Base-by-base conservation (phyloP, 2,113 vertebrate genomes). In the Carassius auratus region DNA sequence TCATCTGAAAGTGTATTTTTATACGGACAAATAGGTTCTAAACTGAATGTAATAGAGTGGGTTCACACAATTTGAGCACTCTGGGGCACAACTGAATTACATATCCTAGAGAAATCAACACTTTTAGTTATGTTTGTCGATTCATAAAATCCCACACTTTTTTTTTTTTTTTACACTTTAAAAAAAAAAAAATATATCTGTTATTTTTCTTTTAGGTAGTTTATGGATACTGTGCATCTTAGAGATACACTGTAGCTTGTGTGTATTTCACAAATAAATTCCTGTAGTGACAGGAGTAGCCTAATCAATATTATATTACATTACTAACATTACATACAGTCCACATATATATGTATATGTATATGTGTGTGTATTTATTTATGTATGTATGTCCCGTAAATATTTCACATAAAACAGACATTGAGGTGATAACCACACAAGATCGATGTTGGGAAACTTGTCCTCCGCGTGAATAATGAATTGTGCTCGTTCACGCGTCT, bases 401-500 rank as follows among this genome's bases (percentile, higher is more conserved):
- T 5, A 68, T 33, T n/a, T 52, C 0, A 69, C 48, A 8, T 7
- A 17, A 38, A 55, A 73, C 30, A 33, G 12, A 10, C 14, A 45
- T 21, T 23, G 36, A 30, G 45, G 64, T 71, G 80, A 83, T 71
- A 23, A 33, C 21, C 45, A 15, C 15, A 19, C 1, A 15, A 19
- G 42, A 71, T 71, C 19, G 64, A 36, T 73, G 30, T 42, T n/a
- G 33, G 33, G 66, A 69, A 83, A 83, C 81, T 83, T 73, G 62
- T 66, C 45, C 75, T 85, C 66, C 48, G 30, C 85, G 77, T 83
- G 66, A 81, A 86, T 88, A 91, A 90, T 89, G 90, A 91, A 88
- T 86, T 81, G 66, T 82, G 57, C 85, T 48, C 2, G 3, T 87
- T 45, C 26, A 38, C 64, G 83, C 93, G 90, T 93, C 36, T 94